These are phyloP conservation scores for Microctenopoma lineatum DNA, from an alignment of 2,797 vertebrate genomes.

Conservation along the genomic window DNA sequence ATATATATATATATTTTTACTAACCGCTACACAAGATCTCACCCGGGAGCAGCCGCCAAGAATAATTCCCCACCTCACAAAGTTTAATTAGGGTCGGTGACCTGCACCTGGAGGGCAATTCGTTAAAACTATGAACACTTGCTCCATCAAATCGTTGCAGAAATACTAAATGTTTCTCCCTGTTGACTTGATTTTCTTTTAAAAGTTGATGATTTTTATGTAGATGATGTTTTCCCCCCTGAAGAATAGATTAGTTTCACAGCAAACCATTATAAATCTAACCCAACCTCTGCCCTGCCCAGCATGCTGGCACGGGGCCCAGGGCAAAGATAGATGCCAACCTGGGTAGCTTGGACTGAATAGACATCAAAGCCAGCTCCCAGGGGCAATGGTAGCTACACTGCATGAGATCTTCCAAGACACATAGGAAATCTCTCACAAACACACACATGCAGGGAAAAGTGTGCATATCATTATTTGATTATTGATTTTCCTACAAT, in stretches of 20 bases:
- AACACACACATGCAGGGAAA: slow-evolving; percentile 9
- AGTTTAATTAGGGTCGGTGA: slow-evolving; percentile 63
- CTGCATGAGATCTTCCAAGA: slow-evolving; percentile 39
- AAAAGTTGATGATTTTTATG: slow-evolving; percentile 62
- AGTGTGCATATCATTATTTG: slow-evolving; percentile 13
- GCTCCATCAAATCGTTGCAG: slow-evolving; percentile 55
- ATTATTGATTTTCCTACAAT: slow-evolving; percentile 49
- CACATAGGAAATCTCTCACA: slow-evolving; percentile 25
- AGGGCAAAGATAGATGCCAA: slow-evolving; percentile 51
- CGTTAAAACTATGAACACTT: slow-evolving; percentile 67
- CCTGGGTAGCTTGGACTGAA: slow-evolving; percentile 54
- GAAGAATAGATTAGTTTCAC: slow-evolving; percentile 48
- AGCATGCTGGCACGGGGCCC: slow-evolving; percentile 44
- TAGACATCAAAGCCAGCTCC: slow-evolving; percentile 60
- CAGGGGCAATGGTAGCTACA: slow-evolving; percentile 39
- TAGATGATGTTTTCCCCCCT: slow-evolving; percentile 31
- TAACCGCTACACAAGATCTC: slow-evolving; percentile 16
- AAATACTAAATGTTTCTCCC: slow-evolving; percentile 50
- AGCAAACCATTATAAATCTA: slow-evolving; percentile 44
- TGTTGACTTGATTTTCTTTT: slow-evolving; percentile 60
- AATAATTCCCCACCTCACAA: slow-evolving; percentile 58
- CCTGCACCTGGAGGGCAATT: slow-evolving; percentile 58
- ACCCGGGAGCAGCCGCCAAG: slow-evolving; percentile 43
- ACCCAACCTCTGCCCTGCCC: slow-evolving; percentile 52
- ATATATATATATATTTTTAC: slow-evolving; percentile 12